Percentiles rank a stretch among this genome's conserved stretches.
These are phyloP conservation scores for Platynereis dumerilii DNA, from an alignment of 2,888 invertebrate genomes.

Conservation along the genomic window DNA sequence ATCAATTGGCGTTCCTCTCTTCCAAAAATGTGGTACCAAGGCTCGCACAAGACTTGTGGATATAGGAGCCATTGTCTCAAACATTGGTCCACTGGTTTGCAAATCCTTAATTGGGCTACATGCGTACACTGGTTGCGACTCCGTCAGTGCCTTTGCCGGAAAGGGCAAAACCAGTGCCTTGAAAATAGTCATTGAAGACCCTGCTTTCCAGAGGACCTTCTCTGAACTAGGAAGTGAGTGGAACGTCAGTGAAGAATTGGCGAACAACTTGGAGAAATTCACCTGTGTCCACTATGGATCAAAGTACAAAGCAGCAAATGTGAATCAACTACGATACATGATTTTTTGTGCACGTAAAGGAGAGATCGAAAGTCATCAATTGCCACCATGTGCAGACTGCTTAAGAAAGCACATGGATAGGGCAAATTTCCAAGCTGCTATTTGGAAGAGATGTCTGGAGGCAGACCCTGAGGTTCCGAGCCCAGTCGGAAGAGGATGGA, in stretches of 20 bases:
- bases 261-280: constrained; percentile 7
- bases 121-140: constrained; percentile 17
- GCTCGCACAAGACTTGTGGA: constrained; percentile 23
- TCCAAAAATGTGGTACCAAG: constrained; percentile 30
- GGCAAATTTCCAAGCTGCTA: constrained; percentile 12
- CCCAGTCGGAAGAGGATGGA: constrained; percentile 23
- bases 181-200: background rate
- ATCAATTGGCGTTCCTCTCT: constrained; percentile 19
- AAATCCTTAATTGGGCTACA: constrained; percentile 10
- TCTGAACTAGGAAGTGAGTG: constrained; percentile 7
- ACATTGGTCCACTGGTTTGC: constrained; percentile 26
- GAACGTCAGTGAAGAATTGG: background rate
- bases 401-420: background rate
- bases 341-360: constrained; percentile 5
- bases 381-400: constrained; percentile 10
- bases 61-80: constrained; percentile 24
- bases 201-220: background rate
- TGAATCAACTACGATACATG: constrained; percentile 6
- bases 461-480: constrained; percentile 16
- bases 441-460: constrained; percentile 19
- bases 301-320: background rate
- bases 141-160: constrained; percentile 14
- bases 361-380: background rate
- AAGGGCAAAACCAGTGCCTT: background rate
- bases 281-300: constrained; percentile 9